A percentile compares a stretch with the other conserved stretches of the same genome.
These are phyloP conservation scores for Anser brachyrhynchus DNA, from an alignment of 2,113 vertebrate species.

Conservation along the genomic window DNA sequence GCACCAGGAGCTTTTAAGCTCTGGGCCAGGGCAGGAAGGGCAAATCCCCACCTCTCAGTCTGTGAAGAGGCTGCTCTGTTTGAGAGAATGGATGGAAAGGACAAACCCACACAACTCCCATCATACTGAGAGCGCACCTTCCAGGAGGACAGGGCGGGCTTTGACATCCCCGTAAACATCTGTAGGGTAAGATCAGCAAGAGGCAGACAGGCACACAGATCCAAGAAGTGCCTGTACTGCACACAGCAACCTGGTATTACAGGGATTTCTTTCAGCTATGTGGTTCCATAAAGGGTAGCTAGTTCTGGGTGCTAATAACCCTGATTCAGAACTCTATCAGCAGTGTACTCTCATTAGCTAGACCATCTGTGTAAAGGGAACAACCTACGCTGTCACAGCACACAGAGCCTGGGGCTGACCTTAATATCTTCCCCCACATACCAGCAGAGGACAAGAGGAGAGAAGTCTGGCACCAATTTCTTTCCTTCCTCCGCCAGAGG, in stretches of 20 bases:
- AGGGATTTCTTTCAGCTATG: neutral
- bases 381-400: constrained; percentile 40
- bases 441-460: constrained; percentile 12
- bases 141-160: neutral
- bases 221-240: neutral
- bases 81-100: neutral
- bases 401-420: constrained; percentile 29
- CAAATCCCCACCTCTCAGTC: neutral
- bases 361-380: constrained; percentile 52
- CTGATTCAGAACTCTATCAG: constrained; percentile 43
- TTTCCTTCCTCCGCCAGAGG: neutral
- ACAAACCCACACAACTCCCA: neutral
- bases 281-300: neutral
- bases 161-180: neutral
- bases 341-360: constrained; percentile 46
- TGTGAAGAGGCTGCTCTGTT: neutral
- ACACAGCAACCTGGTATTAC: neutral
- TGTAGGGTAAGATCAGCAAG: neutral
- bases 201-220: neutral
- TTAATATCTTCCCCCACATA: constrained; percentile 35
- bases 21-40: neutral
- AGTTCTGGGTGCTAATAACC: constrained; percentile 40
- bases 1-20: neutral
- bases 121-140: accelerated
- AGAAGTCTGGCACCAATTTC: neutral